Base-by-base conservation (phyloP, 2,797 vertebrate genomes). In the Acomys russatus region DNA sequence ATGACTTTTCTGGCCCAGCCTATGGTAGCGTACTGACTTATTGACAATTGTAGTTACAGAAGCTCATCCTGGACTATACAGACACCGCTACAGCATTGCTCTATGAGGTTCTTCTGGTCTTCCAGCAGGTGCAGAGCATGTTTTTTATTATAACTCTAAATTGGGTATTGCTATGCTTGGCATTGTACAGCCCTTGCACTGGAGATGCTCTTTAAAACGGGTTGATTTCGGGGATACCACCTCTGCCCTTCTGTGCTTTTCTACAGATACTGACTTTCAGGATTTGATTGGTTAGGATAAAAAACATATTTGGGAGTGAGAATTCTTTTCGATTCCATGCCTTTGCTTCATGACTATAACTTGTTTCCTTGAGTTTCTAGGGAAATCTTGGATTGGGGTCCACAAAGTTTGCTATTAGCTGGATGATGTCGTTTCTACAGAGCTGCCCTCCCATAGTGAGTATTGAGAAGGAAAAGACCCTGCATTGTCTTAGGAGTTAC, bases 21-120 rank as follows among this genome's bases (percentile, higher is more conserved):
- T 89, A 22, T 95, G 54, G 70, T 63, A 61, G 4, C 35, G 1
- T 28, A 78, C 66, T 97, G 88, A 95, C 93, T 82, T 73, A 68
- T 95, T 90, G 83, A 88, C 94, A 76, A 91, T 95, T 97, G 70
- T 96, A 98, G 98, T 96, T 98, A 82, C 98, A 98, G 98, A 96
- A 78, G 59, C 98, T 98, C 79, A 95, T 98, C 18, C 77, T 97
- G 0, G 98, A 99, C 95, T 99, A 99, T 74, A 98, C 98, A 98
- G 98, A 99, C 25, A 98, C 98, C 1, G 98, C 98, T 23, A 98
- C 98, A 76, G 98, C 98, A n/a, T 98, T 99, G 97, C 97, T 99
- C 63, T 99, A 98, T 96, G 99, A 99, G 97, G 97, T 99, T 94
- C 97, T 99, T 97, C 98, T 99, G 74, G 88, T 98, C 63, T 99